Percentiles rank a stretch among this genome's conserved stretches.
Conservation (phyloP, 2,113 vertebrate genomes). For the Hypocryptadius cinnamomeus region DNA sequence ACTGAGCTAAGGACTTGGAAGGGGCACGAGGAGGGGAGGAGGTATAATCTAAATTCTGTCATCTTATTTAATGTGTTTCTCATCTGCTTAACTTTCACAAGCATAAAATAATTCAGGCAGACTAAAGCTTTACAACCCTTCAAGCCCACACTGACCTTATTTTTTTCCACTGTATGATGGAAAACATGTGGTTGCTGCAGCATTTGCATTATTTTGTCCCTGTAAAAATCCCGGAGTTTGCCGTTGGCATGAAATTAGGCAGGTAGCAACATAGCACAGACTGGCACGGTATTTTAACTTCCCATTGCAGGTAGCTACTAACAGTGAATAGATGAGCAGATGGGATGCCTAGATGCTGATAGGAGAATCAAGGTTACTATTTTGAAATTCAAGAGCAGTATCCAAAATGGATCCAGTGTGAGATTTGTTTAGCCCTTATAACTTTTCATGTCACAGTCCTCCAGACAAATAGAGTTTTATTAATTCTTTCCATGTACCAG, state of each 20-base stretch:
- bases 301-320: neutral
- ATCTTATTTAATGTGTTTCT: constrained; percentile 71
- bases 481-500: neutral
- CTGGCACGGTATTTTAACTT: neutral
- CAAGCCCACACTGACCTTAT: constrained; percentile 61
- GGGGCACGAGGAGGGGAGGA: neutral
- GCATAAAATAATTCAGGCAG: constrained; percentile 68
- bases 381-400: neutral
- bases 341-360: neutral
- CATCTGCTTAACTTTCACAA: constrained; percentile 72
- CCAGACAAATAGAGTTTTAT: neutral
- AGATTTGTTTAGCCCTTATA: neutral
- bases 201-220: constrained; percentile 23
- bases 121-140: constrained; percentile 58
- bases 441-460: neutral
- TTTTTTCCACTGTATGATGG: neutral
- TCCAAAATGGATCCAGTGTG: neutral
- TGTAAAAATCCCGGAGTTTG: neutral
- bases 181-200: constrained; percentile 55
- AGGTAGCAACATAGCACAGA: neutral
- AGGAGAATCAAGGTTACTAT: neutral
- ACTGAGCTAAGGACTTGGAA: constrained; percentile 46
- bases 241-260: neutral
- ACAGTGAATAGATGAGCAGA: neutral
- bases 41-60: constrained; percentile 66